phyloP scores from a whole-genome alignment of 92 coral and sea anemone genomes.

The Epizoanthus scotinus region DNA sequence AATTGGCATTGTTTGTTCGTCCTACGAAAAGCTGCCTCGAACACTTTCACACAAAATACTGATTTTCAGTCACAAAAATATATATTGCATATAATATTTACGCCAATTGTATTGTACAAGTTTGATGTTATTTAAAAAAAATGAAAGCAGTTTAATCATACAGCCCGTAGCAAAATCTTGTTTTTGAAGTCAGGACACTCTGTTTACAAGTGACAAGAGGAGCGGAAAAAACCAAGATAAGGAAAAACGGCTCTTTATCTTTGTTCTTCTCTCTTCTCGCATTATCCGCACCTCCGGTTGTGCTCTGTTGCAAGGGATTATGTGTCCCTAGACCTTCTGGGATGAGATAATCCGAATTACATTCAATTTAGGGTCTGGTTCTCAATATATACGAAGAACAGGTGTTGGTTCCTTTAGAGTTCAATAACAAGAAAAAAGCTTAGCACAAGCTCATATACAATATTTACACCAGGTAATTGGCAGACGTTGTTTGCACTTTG shows the following conservation, averaged over 20 bases:
- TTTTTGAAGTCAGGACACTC: too few species aligned
- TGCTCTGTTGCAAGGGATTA: too few species aligned
- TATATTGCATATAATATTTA: too few species aligned
- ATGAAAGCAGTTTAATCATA: too few species aligned
- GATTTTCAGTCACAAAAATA: not conserved
- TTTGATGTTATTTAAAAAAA: too few species aligned
- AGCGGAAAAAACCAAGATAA: not conserved
- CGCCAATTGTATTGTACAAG: too few species aligned
- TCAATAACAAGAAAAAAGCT: not conserved
- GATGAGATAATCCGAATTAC: not conserved
- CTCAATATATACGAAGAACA: too few species aligned
- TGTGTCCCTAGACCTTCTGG: too few species aligned
- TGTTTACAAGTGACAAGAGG: too few species aligned
- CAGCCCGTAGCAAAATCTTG: too few species aligned
- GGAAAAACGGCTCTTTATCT: not conserved
- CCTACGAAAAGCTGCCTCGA: not conserved
- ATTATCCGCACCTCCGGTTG: too few species aligned
- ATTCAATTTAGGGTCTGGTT: not conserved
- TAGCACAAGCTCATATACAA: not conserved
- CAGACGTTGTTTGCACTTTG: not conserved
- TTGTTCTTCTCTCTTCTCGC: not conserved
- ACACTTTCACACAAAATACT: not conserved
- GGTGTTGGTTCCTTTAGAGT: not conserved
- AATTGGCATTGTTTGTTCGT: not conserved
- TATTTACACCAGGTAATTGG: conserved; percentile 7